These are phyloP conservation scores for Lasioglossum oenotherae DNA, from an alignment of 2,888 invertebrate genomes.

Conservation along the genomic window DNA sequence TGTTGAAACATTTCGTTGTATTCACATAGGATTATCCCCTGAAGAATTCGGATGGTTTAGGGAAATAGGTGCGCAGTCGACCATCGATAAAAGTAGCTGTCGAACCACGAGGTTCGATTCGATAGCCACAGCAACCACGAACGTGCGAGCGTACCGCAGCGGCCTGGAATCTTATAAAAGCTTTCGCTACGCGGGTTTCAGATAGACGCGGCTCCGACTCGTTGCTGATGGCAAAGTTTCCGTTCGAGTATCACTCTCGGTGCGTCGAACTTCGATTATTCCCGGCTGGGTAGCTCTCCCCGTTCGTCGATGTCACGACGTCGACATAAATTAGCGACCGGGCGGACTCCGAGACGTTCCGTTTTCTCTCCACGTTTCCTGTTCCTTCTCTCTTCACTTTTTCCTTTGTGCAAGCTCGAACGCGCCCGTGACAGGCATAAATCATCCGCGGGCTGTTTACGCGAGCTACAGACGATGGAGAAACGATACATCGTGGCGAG, in stretches of 20 bases:
- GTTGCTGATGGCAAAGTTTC: slow-evolving; percentile 69
- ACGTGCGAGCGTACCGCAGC: neutral
- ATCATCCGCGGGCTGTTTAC: slow-evolving; percentile 12
- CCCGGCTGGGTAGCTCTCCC: slow-evolving; percentile 56
- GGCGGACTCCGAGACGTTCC: slow-evolving; percentile 39
- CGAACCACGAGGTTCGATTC: neutral
- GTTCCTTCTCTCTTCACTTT: neutral
- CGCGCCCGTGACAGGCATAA: neutral
- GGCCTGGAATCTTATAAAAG: slow-evolving; percentile 55
- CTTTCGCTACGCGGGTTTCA: slow-evolving; percentile 58
- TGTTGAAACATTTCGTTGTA: too few species aligned
- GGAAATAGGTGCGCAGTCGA: neutral
- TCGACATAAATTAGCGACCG: slow-evolving; percentile 68
- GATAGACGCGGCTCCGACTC: neutral
- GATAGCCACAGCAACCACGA: neutral
- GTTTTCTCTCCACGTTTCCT: neutral
- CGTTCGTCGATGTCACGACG: slow-evolving; percentile 54
- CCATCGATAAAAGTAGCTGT: neutral
- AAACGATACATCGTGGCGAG: neutral
- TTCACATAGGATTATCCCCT: too few species aligned
- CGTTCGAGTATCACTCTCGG: slow-evolving; percentile 66
- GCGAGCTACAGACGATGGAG: neutral
- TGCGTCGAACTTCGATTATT: slow-evolving; percentile 71
- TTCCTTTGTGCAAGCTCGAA: neutral
- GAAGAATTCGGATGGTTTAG: neutral